A percentile compares a stretch with the other conserved stretches of the same genome.
These are phyloP conservation scores for Chydorus sphaericus DNA, from an alignment of 2,888 invertebrate genomes.

Conservation along the genomic window DNA sequence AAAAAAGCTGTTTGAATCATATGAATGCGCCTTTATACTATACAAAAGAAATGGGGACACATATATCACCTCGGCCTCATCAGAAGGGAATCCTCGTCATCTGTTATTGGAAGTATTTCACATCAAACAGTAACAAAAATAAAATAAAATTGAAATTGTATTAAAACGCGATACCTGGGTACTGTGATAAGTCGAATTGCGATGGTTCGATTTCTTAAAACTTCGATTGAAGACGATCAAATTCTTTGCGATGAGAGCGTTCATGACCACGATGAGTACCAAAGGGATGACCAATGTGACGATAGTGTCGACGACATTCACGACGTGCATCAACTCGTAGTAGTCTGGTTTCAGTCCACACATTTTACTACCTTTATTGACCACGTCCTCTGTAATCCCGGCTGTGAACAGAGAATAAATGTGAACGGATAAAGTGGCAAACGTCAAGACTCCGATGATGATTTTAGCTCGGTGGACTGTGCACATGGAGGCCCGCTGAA, in stretches of 20 bases:
- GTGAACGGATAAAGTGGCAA: slow-evolving; percentile 40
- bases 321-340: slow-evolving; percentile 39
- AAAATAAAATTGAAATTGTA: too few relatives aligned
- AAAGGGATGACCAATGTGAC: slow-evolving; percentile 59
- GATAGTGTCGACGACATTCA: slow-evolving; percentile 54
- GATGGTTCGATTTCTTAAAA: too few relatives aligned
- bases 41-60: too few relatives aligned
- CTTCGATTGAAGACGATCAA: slow-evolving; percentile 32
- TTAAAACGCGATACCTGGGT: too few relatives aligned
- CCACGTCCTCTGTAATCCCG: too few relatives aligned
- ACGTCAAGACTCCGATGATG: slow-evolving; percentile 38
- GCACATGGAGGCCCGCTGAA: slow-evolving; percentile 52
- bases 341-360: slow-evolving; percentile 36
- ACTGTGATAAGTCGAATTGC: too few relatives aligned
- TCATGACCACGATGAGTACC: slow-evolving; percentile 49
- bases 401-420: slow-evolving; percentile 35
- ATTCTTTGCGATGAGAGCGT: slow-evolving; percentile 49
- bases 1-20: too few relatives aligned
- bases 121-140: too few relatives aligned
- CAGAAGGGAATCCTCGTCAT: too few relatives aligned
- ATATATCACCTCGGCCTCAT: too few relatives aligned
- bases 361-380: slow-evolving; percentile 16
- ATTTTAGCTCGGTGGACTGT: slow-evolving; percentile 53
- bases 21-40: too few relatives aligned
- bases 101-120: too few relatives aligned